Evolutionary conservation across 2,113 vertebrate species (phyloP).

Genomic region (Piprites chloris): DNA sequence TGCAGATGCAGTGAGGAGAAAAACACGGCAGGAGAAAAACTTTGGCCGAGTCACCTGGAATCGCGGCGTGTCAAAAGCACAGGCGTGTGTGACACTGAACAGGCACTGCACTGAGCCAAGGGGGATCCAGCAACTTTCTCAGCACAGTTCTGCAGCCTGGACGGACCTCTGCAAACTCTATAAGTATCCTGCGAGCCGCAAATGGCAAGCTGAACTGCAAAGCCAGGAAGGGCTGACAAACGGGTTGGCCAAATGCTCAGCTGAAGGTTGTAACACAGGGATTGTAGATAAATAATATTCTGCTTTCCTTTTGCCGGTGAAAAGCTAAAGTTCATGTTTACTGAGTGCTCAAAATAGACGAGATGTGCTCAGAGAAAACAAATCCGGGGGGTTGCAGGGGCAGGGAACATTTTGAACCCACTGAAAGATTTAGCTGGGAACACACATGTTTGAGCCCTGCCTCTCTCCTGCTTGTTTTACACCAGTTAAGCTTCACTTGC

Average conservation of each 20-base stretch:
- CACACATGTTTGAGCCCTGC: neutral
- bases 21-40: neutral
- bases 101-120: neutral
- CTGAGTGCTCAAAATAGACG: neutral
- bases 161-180: rapidly evolving
- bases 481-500: neutral
- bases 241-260: neutral
- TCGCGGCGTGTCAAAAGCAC: neutral
- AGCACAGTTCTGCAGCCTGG: neutral
- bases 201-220: neutral
- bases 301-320: neutral
- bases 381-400: neutral
- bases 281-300: neutral
- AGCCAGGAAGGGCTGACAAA: neutral
- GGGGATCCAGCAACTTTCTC: neutral
- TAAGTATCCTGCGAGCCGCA: neutral
- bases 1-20: neutral
- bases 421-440: neutral
- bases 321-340: neutral
- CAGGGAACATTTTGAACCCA: constrained; percentile 31
- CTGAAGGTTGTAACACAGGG: neutral
- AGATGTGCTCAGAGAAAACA: neutral
- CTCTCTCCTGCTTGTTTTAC: neutral
- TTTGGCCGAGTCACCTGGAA: neutral
- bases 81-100: rapidly evolving